Evolutionary conservation across 2,113 vertebrate species (phyloP).

Genomic region (Psilopsiagon aurifrons): DNA sequence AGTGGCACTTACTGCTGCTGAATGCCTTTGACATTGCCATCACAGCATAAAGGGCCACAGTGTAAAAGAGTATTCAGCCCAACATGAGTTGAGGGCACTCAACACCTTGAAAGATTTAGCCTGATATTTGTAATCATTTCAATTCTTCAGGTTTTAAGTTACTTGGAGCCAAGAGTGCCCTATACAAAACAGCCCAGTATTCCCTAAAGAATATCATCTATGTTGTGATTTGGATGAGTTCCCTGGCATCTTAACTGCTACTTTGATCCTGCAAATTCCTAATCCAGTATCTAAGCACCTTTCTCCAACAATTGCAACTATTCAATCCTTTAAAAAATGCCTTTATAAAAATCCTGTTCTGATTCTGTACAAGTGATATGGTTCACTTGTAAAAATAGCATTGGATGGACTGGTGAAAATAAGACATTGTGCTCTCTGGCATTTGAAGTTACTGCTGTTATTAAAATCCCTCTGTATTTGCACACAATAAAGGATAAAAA

Average conservation of each 20-base stretch:
- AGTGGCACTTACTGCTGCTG: not conserved
- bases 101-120: constrained; percentile 2
- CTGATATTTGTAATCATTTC: constrained; percentile 29
- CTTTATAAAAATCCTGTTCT: not conserved
- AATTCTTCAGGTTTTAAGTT: constrained; percentile 51
- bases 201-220: constrained; percentile 60
- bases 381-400: not conserved
- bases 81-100: not conserved
- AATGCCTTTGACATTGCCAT: not conserved
- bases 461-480: constrained; percentile 29
- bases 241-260: constrained; percentile 57
- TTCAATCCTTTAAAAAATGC: constrained; percentile 30
- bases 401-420: not conserved
- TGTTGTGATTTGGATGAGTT: constrained; percentile 59
- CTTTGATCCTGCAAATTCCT: constrained; percentile 63
- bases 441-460: not conserved
- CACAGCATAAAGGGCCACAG: not conserved
- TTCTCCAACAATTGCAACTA: constrained; percentile 31
- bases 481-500: constrained; percentile 61
- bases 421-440: not conserved
- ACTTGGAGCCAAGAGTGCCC: constrained; percentile 38
- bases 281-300: constrained; percentile 50
- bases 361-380: not conserved
- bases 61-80: not conserved
- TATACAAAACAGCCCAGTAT: constrained; percentile 47